These are phyloP conservation scores for Heteromormyrus szaboi DNA, from an alignment of 2,797 vertebrate species.

Conservation along the genomic window DNA sequence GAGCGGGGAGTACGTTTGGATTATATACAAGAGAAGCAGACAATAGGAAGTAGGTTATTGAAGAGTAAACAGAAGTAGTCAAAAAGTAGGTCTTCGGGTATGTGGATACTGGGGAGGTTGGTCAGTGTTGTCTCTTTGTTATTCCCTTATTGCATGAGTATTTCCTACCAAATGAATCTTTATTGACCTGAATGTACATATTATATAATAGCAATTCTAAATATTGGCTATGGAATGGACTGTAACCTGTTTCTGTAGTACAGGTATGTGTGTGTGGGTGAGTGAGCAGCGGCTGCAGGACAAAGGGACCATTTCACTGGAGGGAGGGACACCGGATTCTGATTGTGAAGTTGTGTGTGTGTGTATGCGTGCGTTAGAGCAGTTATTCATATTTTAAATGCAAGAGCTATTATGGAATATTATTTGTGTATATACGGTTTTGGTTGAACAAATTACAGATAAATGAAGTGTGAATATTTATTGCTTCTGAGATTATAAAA, in stretches of 20 bases:
- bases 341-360: constrained; percentile 53
- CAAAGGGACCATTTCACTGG: not conserved
- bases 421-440: constrained; percentile 64
- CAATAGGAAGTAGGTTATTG: not conserved
- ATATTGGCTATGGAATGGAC: constrained; percentile 43
- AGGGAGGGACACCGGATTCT: not conserved
- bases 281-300: not conserved
- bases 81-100: not conserved
- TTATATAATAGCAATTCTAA: constrained; percentile 47
- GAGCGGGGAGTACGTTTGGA: not conserved
- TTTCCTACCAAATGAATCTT: constrained; percentile 57
- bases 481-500: constrained; percentile 60
- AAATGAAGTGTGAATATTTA: constrained; percentile 62
- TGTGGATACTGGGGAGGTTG: not conserved
- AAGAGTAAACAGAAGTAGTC: not conserved
- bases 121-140: constrained; percentile 16
- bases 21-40: not conserved
- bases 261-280: constrained; percentile 18
- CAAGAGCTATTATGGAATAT: constrained; percentile 52
- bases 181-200: constrained; percentile 67
- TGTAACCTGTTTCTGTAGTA: constrained; percentile 28
- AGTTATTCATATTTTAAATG: constrained; percentile 50
- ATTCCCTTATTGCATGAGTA: constrained; percentile 52
- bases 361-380: constrained; percentile 41
- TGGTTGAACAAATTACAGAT: constrained; percentile 56